Conservation (phyloP, 2,888 invertebrate species). For the Disparrhopalites patrizii region DNA sequence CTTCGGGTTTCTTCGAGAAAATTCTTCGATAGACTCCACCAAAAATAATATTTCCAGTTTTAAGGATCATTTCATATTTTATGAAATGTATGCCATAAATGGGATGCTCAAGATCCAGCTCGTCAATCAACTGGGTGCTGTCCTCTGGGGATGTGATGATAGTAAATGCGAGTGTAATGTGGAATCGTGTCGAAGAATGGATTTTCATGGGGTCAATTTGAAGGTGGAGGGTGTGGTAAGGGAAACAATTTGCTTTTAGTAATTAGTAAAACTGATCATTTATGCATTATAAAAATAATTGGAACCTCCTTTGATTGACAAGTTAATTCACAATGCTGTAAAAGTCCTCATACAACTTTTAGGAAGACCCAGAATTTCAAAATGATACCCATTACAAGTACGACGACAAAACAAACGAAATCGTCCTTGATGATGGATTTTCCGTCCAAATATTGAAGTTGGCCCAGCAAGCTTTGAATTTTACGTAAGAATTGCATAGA, state of each 20-base stretch:
- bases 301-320: too few species aligned
- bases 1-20: conserved; percentile 22
- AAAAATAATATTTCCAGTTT: background rate
- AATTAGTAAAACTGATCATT: background rate
- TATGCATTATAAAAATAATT: conserved; percentile 5
- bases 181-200: conserved; percentile 24
- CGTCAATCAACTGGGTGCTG: conserved; percentile 2
- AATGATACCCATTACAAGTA: conserved; percentile 36
- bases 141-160: conserved; percentile 16
- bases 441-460: conserved; percentile 35
- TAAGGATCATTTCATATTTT: conserved; percentile 8
- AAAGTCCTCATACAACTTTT: background rate
- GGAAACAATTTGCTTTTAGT: background rate
- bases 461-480: conserved; percentile 34
- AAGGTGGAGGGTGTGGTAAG: conserved; percentile 38
- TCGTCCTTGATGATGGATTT: conserved; percentile 34
- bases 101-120: conserved; percentile 4
- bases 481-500: conserved; percentile 29
- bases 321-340: conserved; percentile 1
- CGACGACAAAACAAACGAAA: conserved; percentile 10
- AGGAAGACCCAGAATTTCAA: conserved; percentile 38
- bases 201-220: conserved; percentile 33
- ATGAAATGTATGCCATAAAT: conserved; percentile 25
- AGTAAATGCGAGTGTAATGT: conserved; percentile 27
- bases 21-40: background rate